These are phyloP conservation scores for Ceratosolen solmsi DNA, from an alignment of 1,140 invertebrate species.

Conservation along the genomic window DNA sequence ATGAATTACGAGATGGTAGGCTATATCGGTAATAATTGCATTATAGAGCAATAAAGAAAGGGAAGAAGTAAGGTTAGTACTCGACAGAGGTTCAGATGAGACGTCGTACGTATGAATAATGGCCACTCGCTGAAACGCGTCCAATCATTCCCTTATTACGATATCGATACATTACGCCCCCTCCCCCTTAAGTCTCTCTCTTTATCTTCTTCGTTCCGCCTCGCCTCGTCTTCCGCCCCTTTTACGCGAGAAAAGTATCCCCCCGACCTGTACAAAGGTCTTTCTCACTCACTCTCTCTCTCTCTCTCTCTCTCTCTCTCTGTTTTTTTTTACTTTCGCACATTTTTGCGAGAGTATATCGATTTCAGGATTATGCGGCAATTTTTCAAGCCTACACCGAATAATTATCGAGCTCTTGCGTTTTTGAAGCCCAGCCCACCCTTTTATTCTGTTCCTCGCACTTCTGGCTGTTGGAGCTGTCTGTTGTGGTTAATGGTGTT, in stretches of 20 bases:
- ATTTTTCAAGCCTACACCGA: slow-evolving; percentile 71
- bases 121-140: slow-evolving; percentile 61
- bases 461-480: slow-evolving; percentile 39
- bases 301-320: background rate
- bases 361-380: slow-evolving; percentile 69
- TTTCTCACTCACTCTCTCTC: background rate
- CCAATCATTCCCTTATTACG: slow-evolving; percentile 72
- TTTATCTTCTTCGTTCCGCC: slow-evolving; percentile 18
- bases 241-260: background rate
- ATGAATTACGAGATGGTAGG: background rate
- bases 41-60: slow-evolving; percentile 18
- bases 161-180: slow-evolving; percentile 71
- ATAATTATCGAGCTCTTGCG: slow-evolving; percentile 66
- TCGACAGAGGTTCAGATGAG: slow-evolving; percentile 48
- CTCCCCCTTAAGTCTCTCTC: slow-evolving; percentile 52
- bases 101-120: slow-evolving; percentile 61
- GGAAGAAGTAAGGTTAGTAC: slow-evolving; percentile 17
- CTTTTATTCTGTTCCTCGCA: slow-evolving; percentile 27
- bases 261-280: background rate
- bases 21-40: slow-evolving; percentile 55
- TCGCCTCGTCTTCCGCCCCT: background rate
- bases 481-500: slow-evolving; percentile 52
- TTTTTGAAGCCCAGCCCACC: background rate
- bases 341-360: slow-evolving; percentile 52
- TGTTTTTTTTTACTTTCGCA: background rate